Base-by-base conservation (phyloP, 1,140 invertebrate species). In the Battus philenor region DNA sequence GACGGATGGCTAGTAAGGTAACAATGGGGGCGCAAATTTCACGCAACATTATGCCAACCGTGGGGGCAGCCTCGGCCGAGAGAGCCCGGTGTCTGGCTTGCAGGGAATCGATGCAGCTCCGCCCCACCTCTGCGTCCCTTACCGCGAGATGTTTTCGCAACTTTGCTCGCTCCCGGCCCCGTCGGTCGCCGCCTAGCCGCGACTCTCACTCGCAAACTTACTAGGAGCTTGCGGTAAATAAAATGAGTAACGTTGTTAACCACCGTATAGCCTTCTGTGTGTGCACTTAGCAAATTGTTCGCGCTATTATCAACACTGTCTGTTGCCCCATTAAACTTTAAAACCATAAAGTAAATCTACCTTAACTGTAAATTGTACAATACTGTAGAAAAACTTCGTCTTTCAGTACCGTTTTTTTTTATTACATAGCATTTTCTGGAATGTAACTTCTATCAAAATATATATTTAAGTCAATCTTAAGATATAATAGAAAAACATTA, bases 41-140 rank as follows among this genome's bases (percentile, higher is more conserved):
- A 81, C 77, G 74, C 72, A 75, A 81, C 72, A 82, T 81, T 78
- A 75, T 77, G 72, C 62, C 61, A 56, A 50, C 34, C 39, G 34
- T 38, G 45, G 54, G 50, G 56, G 56, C 56, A 57, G 44, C 45
- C 29, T 48, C 45, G 50, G 61, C 60, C 53, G 38, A 31, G 36
- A 44, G 57, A 49, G 60, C 57, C 53, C 52, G 46, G 57, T 60
- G 52, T 51, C 54, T 62, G 47, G 54, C 54, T 47, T 74, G 63
- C 66, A 72, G 43, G 52, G 62, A 80, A 81, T 81, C 74, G 70
- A 81, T 81, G 74, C 74, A 77, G 69, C 66, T 67, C 53, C 67
- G 53, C 64, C 61, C 59, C 36, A 51, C 55, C 53, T 59, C 44
- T 47, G 36, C 56, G 34, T 38, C 50, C 57, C 50, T 41, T 52